phyloP scores from a whole-genome alignment of 2,888 invertebrate genomes.

The Agrochola macilenta region DNA sequence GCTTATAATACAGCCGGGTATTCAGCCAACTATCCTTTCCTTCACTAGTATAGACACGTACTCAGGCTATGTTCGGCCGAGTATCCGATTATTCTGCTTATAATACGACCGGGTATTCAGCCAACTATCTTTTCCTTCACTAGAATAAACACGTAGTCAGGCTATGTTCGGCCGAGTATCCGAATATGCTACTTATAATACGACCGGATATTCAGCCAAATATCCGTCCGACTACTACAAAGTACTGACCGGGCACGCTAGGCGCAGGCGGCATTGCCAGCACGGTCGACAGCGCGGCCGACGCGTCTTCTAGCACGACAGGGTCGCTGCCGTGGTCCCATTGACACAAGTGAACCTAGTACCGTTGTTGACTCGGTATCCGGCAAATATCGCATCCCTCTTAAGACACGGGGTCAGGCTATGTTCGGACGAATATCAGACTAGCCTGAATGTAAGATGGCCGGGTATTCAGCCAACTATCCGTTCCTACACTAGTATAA shows the following conservation, averaged over 20 bases:
- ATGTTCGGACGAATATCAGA: background rate
- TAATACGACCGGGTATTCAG: no score
- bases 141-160: no score
- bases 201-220: no score
- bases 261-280: slow-evolving; percentile 80
- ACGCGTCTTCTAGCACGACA: slow-evolving; percentile 97
- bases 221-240: background rate
- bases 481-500: background rate
- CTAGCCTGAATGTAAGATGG: background rate
- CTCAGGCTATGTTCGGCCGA: no score
- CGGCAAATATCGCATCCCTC: no score
- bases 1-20: background rate
- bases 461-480: background rate
- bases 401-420: background rate
- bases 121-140: no score
- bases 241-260: slow-evolving; percentile 78
- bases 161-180: no score
- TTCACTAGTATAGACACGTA: no score
- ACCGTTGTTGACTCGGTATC: no score
- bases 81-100: no score
- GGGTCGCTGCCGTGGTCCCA: slow-evolving; percentile 99
- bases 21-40: background rate
- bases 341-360: slow-evolving; percentile 93
- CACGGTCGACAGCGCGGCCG: slow-evolving; percentile 88
- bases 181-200: no score